Evolutionary conservation across 2,797 vertebrate species (phyloP).

Genomic region (Carapus acus): DNA sequence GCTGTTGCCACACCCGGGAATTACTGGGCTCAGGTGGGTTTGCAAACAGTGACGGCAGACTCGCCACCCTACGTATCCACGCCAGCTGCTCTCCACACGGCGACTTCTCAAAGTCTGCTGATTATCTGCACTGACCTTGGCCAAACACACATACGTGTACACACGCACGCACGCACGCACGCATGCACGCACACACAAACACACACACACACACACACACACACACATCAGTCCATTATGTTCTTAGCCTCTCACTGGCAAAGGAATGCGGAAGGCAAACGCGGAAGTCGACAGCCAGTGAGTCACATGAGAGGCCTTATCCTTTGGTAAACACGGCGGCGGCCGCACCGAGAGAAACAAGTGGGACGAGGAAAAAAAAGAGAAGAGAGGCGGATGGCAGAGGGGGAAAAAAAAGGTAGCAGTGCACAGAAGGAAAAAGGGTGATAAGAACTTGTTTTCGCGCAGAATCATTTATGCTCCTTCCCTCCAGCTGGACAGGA

Average conservation of each 20-base stretch:
- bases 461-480: neutral
- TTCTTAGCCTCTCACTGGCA: slow-evolving; percentile 36
- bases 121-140: slow-evolving; percentile 29
- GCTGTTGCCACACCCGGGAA: no score
- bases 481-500: slow-evolving; percentile 14
- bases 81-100: slow-evolving; percentile 14
- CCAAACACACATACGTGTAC: slow-evolving; percentile 12
- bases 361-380: neutral
- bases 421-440: neutral
- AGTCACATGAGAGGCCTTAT: slow-evolving; percentile 63
- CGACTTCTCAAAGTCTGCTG: slow-evolving; percentile 16
- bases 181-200: slow-evolving; percentile 6
- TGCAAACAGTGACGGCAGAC: neutral
- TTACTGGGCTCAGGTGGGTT: neutral
- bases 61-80: neutral
- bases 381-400: neutral
- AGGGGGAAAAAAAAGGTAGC: neutral
- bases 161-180: no score
- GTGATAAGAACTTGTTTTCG: slow-evolving; percentile 6
- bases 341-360: slow-evolving; percentile 22
- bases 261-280: slow-evolving; percentile 60
- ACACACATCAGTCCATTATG: slow-evolving; percentile 12
- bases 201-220: slow-evolving; percentile 13
- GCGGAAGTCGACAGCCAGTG: slow-evolving; percentile 42
- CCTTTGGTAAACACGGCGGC: slow-evolving; percentile 52